Base-by-base conservation (phyloP, 1,140 invertebrate species). In the Neodiprion pinetum region DNA sequence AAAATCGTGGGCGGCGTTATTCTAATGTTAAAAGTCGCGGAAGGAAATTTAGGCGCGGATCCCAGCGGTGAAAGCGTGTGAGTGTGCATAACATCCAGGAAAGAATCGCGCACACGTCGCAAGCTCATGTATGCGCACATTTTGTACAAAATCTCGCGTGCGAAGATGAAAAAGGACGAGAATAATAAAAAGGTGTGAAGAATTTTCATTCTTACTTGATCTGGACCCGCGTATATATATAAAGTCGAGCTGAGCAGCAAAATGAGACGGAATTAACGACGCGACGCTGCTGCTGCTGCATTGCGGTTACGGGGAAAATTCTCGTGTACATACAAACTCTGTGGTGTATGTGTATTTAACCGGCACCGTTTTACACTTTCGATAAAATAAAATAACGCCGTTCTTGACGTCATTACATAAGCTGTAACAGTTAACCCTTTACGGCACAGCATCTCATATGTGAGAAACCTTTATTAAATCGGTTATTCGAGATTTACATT, bases 41-140 rank as follows among this genome's bases (percentile, higher is more conserved):
- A 69, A 69, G 21, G 67, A 17, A 61, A 21, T 69, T 69, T 21
- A 69, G 67, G 72, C 69, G 65, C 72, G 76, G 77, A 67, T 72
- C 74, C 71, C 40, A 48, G 78, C 81, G 77, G 74, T 75, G 79
- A 82, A 81, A 82, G 81, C 82, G 76, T 80, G 78, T 82, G 79
- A 79, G 66, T 76, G 77, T 79, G 77, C 81, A 80, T 74, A 79
- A 71, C 76, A 40, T 40, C 28, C 28, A 5, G 28, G 28, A 40
- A 40, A 40, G 2, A 40, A 40, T 40, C 5, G 1, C 28, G 28
- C 28, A 40, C 5, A 4, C 1, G 5, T 40, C 5, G 2, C 28
- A 40, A 40, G 28, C 28, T 40, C 28, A 5, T 5, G 28, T 40
- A 40, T 40, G 28, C 2, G 5, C 5, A 40, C 28, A 3, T 40